Percentiles rank a stretch among this genome's conserved stretches.
These are phyloP conservation scores for Antechinus flavipes DNA, from an alignment of 2,113 vertebrate genomes.

Conservation along the genomic window DNA sequence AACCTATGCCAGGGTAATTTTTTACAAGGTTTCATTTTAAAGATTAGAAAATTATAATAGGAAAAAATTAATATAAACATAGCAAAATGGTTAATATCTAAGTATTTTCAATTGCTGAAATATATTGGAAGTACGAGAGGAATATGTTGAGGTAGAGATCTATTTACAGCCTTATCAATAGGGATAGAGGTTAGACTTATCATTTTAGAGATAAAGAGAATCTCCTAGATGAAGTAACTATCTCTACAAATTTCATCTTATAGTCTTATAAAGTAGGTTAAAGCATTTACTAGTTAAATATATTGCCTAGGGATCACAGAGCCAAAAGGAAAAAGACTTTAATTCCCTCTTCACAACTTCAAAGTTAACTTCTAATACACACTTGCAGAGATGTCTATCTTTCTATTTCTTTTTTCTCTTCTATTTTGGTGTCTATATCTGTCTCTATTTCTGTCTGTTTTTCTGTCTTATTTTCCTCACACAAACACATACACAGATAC, in stretches of 20 bases:
- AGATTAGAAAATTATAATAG: conserved; percentile 11
- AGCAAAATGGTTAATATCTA: conserved; percentile 22
- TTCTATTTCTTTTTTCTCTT: neutral
- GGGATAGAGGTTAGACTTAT: neutral
- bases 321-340: neutral
- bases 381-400: neutral
- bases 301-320: neutral
- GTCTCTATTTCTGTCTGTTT: neutral
- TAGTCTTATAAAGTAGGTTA: neutral
- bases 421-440: neutral
- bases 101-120: conserved; percentile 4
- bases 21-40: neutral
- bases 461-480: neutral
- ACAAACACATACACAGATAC: neutral
- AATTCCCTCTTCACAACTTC: neutral
- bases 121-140: neutral
- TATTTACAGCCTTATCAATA: neutral
- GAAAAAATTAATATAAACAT: neutral
- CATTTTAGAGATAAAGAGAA: neutral
- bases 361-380: neutral
- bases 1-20: too few species aligned
- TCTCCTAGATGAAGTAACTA: neutral
- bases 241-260: neutral
- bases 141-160: neutral
- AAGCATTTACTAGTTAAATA: neutral